Conservation (phyloP, 2,797 vertebrate species). For the Meriones psammophilus region DNA sequence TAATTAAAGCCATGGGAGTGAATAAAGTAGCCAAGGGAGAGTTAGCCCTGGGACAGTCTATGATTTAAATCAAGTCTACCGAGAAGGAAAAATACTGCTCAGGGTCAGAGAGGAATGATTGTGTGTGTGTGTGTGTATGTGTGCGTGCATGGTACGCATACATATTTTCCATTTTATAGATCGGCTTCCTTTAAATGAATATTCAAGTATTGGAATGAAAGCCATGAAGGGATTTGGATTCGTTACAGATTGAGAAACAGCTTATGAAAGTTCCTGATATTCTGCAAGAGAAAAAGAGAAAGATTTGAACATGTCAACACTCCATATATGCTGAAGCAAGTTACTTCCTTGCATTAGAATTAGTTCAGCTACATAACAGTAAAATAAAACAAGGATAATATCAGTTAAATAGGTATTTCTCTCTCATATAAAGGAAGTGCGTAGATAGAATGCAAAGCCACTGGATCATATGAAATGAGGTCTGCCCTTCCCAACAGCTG, state of each 20-base stretch:
- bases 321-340: neutral
- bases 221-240: neutral
- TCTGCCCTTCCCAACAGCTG: neutral
- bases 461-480: neutral
- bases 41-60: neutral
- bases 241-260: constrained; percentile 6
- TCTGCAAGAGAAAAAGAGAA: neutral
- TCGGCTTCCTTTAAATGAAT: constrained; percentile 1
- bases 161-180: neutral
- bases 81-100: neutral
- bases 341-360: constrained; percentile 3
- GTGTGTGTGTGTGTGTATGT: neutral
- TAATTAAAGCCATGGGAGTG: constrained; percentile 19
- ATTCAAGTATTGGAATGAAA: constrained; percentile 53
- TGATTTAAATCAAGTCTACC: constrained; percentile 9
- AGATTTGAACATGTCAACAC: neutral
- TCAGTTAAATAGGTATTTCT: neutral
- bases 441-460: neutral
- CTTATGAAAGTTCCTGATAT: constrained; percentile 20
- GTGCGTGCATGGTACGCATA: neutral
- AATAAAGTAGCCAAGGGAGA: neutral
- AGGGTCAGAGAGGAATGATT: neutral
- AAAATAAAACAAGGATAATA: neutral
- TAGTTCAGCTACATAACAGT: constrained; percentile 32
- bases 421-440: neutral